Percentiles rank a stretch among this genome's conserved stretches.
Conservation (phyloP, 1,140 invertebrate species). For the Drosophila rhopaloa region DNA sequence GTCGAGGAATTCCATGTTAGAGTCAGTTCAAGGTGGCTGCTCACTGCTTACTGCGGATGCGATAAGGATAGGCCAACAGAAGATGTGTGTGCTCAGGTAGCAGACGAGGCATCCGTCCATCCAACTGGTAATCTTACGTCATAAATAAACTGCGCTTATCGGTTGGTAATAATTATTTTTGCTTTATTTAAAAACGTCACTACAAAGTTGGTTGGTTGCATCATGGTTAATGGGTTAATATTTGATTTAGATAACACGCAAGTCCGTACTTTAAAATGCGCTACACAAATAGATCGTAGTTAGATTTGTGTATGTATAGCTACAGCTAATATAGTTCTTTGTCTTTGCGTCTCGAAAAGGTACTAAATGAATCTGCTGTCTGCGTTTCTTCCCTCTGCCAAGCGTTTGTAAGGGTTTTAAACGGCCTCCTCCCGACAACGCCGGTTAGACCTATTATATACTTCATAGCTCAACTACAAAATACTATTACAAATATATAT, state of each 20-base stretch:
- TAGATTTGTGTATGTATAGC: slow-evolving; percentile 29
- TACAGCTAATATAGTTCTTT: slow-evolving; percentile 47
- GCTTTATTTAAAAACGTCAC: slow-evolving; percentile 84
- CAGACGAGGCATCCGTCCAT: slow-evolving; percentile 3
- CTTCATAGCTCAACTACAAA: slow-evolving; percentile 61
- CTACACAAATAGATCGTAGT: slow-evolving; percentile 70
- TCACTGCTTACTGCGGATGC: slow-evolving; percentile 18
- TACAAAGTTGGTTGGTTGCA: slow-evolving; percentile 77
- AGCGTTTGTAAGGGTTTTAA: slow-evolving; percentile 15
- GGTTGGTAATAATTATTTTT: slow-evolving; percentile 72
- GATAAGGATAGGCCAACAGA: slow-evolving; percentile 17
- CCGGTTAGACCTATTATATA: slow-evolving; percentile 6
- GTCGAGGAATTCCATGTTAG: slow-evolving; percentile 10
- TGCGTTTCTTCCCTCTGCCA: slow-evolving; percentile 24
- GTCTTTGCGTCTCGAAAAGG: slow-evolving; percentile 64
- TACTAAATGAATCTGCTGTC: slow-evolving; percentile 71
- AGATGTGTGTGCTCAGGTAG: slow-evolving; percentile 41
- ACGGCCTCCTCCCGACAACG: neutral
- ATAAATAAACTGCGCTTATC: slow-evolving; percentile 46
- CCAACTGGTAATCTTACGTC: slow-evolving; percentile 38
- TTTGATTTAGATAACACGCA: slow-evolving; percentile 79
- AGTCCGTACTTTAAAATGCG: slow-evolving; percentile 68
- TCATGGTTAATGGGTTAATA: slow-evolving; percentile 72
- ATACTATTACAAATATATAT: slow-evolving; percentile 66
- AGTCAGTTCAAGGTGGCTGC: slow-evolving; percentile 24